Evolutionary conservation across 2,113 vertebrate genomes (phyloP).

Genomic region (Pimephales promelas): DNA sequence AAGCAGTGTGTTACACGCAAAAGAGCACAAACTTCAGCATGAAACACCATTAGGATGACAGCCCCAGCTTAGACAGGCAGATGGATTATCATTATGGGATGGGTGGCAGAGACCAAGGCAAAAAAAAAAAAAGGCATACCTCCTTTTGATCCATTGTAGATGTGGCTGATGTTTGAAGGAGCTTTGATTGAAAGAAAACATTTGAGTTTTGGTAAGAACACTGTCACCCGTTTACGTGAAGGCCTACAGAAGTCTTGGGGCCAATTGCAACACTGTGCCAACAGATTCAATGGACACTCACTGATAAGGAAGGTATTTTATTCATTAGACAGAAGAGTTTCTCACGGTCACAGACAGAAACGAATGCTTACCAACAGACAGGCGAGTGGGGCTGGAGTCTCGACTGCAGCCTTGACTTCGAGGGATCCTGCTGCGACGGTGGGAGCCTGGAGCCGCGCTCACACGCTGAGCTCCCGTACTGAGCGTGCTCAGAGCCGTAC

Average conservation of each 20-base stretch:
- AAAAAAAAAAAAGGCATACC: conserved; percentile 69
- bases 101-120: conserved; percentile 21
- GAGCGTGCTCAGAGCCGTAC: conserved; percentile 90
- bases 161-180: conserved; percentile 78
- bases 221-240: not conserved
- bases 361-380: conserved; percentile 88
- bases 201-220: conserved; percentile 46
- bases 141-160: conserved; percentile 81
- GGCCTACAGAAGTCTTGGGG: not conserved
- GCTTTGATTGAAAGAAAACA: conserved; percentile 65
- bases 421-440: conserved; percentile 92
- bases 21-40: conserved; percentile 34
- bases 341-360: not conserved
- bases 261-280: not conserved
- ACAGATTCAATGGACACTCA: not conserved
- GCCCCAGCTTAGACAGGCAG: conserved; percentile 37
- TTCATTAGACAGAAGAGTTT: not conserved
- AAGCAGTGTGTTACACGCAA: conserved; percentile 29
- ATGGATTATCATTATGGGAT: conserved; percentile 32
- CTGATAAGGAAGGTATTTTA: not conserved
- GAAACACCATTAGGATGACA: conserved; percentile 26
- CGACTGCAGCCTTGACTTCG: conserved; percentile 96
- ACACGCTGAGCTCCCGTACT: conserved; percentile 87
- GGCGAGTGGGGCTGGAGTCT: conserved; percentile 92
- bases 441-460: conserved; percentile 79